Base-by-base conservation (phyloP, 2,888 invertebrate genomes). In the Abscondita cerata region DNA sequence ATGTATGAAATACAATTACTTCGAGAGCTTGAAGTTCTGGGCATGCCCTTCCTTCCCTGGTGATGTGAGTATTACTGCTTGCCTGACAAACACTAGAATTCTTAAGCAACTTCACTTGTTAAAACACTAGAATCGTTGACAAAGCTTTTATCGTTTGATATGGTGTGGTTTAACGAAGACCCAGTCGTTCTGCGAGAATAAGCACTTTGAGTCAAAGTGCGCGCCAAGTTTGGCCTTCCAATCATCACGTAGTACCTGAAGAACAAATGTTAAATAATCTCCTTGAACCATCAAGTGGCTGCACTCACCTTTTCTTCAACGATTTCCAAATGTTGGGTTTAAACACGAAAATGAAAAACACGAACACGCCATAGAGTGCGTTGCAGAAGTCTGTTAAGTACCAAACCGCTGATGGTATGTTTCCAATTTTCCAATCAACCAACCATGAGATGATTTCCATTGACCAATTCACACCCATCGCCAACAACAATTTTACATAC, bases 401-500 rank as follows among this genome's bases (percentile, higher is more conserved):
- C 87, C 88, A 90, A 34, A 87, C 71, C 57, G 77, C 78, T 67
- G 0, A 82, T 81, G 6, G 82, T 72, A 0, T 82, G 81, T 33
- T 20, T 4, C 67, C 9, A 48, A 70, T 56, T 55, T 66, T 59
- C 75, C 74, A 73, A 20, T 72, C 69, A 15, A 87, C 84, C 2
- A 85, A 64, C 84, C 89, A 92, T 36, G 92, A 91, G 59, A 93
- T 81, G 51, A 92, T 84, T 76, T 93, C 93, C 81, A 89, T 86
- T 0, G 87, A 84, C 94, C 93, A 94, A 74, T 91, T 93, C 13
- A 92, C 87, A 0, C 93, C 94, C 92, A 93, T 93, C 31, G 93
- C 91, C 69, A 93, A 83, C 76, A 93, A 89, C 33, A 94, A 81
- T 73, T 93, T 92, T 70, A 93, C 74, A 76, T 93, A 93, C 4